Base-by-base conservation (phyloP, 2,888 invertebrate species). In the Allolobophora icterica region DNA sequence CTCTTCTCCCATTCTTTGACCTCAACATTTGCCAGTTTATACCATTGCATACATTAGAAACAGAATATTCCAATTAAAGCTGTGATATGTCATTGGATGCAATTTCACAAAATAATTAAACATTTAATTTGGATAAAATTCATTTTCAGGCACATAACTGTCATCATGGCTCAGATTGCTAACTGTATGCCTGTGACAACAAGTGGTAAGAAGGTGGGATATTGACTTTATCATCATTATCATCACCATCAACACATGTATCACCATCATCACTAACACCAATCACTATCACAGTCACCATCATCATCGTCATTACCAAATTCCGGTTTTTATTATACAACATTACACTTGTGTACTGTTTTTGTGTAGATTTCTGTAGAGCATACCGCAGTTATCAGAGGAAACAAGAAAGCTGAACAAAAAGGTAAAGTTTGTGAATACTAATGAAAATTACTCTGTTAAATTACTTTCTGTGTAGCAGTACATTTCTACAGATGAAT, bases 231-330 rank as follows among this genome's bases (percentile, higher is more conserved):
- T 13, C n/a, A 33, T n/a, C 84, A 33, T 34, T 15, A 15, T 84
- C 84, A 84, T 34, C 87, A 30, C 24, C 35, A 87, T 34, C 87
- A 34, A 6, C 87, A 35, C 87, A 30, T n/a, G 35, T 1, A 21
- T 38, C 87, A 87, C 87, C 87, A 87, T 87, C 35, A 87, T 8
- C 87, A 1, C 87, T 38, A 17, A 30, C 87, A 87, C 87, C 87
- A 87, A 87, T 17, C 87, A 87, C 30, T 1, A 35, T 15, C 87
- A 35, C 34, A 34, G 15, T 38, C 87, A 87, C 24, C 35, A 87
- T 87, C 87, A 87, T 87, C 87, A 35, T 87, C 34, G 33, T 84
- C 84, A 84, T n/a, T 35, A n/a, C 35, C 84, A 84, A 52, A 52
- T 52, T 52, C 24, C 24, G 17, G 52, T 52, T 52, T 42, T 52